Base-by-base conservation (phyloP, 2,797 vertebrate genomes). In the Chrosomus eos region DNA sequence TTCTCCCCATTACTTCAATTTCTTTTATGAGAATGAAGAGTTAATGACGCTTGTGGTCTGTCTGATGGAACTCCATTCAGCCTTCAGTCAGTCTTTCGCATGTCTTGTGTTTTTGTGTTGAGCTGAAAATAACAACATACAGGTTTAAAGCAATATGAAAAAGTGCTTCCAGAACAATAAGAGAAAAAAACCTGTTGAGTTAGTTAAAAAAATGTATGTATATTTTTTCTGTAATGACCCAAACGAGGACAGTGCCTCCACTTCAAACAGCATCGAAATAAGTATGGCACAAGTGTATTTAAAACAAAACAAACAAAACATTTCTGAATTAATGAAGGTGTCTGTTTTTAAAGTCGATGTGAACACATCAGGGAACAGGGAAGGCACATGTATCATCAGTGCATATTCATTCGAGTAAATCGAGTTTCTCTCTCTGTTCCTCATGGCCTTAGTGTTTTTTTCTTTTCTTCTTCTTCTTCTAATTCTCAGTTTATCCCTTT, bases 1-100 rank as follows among this genome's bases (percentile, higher is more conserved):
- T 48, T 86, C 45, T 77, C 71, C 18, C 45, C 71, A 73, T 81
- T 81, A 81, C 51, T 68, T 85, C 66, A 80, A 51, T 80, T 74
- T 43, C 51, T 74, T 74, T 85, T 62, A 86, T 80, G 28, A 71
- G 53, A 72, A 70, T 64, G 68, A 55, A 38, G 71, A 71, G 31
- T 80, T 79, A 58, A 67, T 62, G 74, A 68, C 38, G 83, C 72
- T 40, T 48, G 28, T 26, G 73, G 40, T 80, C 36, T 72, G 7
- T 72, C 79, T 67, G 62, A n/a, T 62, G 23, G 36, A 62, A 68
- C 38, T 68, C 43, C 36, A 26, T 26, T 81, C 66, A 78, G 38
- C 72, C 67, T 36, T 84, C 40, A 72, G 62, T 71, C 68, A 28
- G 11, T 7, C 43, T 77, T 82, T 40, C 36, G 13, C 33, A n/a